Evolutionary conservation across 2,888 invertebrate genomes (phyloP), one percentile per base, ranked within the genome.

Genomic region (Diarsia brunnea): DNA sequence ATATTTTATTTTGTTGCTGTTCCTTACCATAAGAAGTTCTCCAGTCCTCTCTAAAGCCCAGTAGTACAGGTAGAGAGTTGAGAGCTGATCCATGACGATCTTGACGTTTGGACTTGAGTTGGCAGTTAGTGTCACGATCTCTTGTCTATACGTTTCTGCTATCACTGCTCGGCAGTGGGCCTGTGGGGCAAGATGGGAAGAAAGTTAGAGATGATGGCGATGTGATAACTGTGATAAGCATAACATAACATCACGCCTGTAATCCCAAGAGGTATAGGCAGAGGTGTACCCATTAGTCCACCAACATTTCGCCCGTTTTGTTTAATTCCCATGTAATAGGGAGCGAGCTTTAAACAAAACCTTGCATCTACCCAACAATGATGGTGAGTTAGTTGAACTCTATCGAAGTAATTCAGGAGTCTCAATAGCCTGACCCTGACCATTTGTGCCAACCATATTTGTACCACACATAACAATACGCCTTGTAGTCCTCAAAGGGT

Each of bases 121-220:
- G 0, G 92, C 92, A 7, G 96, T 94, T 38, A 97, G 86, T 0
- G 93, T 92, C 75, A 92, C 89, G 2, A 97, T 96, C 77, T 97
- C 97, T 27, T 96, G 97, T 71, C 97, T 96, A 87, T 98, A 98
- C 1, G 97, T 97, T 75, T 97, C 96, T n/a, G 98, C 97, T 63
- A 99, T 95, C 89, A 98, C 98, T 24, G 98, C 97, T 75, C 98
- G 97, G 87, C 98, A 98, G 91, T 99, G 99, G 0, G 98, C 97
- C 97, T 98, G 96, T 1, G 97, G 73, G 7, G 0, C 16, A 58
- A 61, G 21, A 47, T 2, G 0, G 0, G n/a, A 16, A 21, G 12
- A 38, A 0, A 16, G 8, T 19, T 47, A 27, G 4, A 60, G 5
- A n/a, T 14, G 38, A 14, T 55, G 24, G 7, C 5, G 14, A 55